A percentile compares a stretch with the other conserved stretches of the same genome.
Evolutionary conservation across 2,113 vertebrate species (phyloP).

Genomic region (Etheostoma cragini): DNA sequence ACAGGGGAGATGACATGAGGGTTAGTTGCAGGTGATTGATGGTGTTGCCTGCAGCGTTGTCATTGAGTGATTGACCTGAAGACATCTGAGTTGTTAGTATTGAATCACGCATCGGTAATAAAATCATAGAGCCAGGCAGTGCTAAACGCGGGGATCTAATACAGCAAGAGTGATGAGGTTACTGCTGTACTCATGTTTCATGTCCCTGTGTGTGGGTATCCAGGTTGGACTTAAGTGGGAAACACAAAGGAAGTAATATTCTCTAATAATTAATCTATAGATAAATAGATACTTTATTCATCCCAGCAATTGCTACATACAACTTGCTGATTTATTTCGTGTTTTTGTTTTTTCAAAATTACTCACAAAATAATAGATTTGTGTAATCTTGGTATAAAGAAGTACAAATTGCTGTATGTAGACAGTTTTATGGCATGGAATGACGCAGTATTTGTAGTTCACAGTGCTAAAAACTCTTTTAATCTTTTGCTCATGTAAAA

Average conservation of each 20-base stretch:
- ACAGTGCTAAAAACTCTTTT: not conserved
- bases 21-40: slow-evolving; percentile 64
- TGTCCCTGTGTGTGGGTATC: not conserved
- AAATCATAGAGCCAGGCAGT: slow-evolving; percentile 55
- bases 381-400: not conserved
- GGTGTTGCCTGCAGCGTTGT: slow-evolving; percentile 54
- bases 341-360: not conserved
- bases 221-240: slow-evolving; percentile 3
- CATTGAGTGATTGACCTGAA: slow-evolving; percentile 67
- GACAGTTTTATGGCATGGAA: not conserved
- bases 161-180: slow-evolving; percentile 50
- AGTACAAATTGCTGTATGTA: not conserved
- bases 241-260: not conserved
- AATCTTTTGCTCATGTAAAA: not conserved
- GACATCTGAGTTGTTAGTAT: slow-evolving; percentile 61
- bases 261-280: not conserved
- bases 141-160: slow-evolving; percentile 59
- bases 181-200: slow-evolving; percentile 34
- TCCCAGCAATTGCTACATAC: not conserved
- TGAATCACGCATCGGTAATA: slow-evolving; percentile 70
- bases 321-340: not conserved
- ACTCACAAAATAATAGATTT: not conserved
- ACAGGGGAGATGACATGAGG: slow-evolving; percentile 47
- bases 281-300: no score
- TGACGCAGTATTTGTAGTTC: not conserved